Evolutionary conservation across 2,797 vertebrate genomes (phyloP), one percentile per base, ranked within the genome.

Genomic region (Cygnus olor): DNA sequence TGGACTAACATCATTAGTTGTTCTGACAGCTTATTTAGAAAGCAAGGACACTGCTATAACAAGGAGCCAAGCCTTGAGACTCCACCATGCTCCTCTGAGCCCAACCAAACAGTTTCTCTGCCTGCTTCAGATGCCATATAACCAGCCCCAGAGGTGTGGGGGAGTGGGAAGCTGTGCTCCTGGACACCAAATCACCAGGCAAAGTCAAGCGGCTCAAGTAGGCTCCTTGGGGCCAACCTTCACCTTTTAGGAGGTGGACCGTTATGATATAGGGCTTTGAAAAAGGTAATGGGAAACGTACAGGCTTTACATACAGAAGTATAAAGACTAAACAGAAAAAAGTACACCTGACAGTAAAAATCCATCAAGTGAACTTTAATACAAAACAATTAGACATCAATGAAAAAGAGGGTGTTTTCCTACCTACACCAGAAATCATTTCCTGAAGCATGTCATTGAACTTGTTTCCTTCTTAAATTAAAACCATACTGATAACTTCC

Each of bases 21-120:
- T 40, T 77, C 93, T 47, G 32, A 64, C 40, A 90, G 64, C 20
- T 93, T 91, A 85, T 91, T 94, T 71, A 25, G 60, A 88, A 90
- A 88, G 76, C 40, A 65, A 64, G 40, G 40, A 32, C 63, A 44
- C 40, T 15, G 38, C 28, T 44, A 15, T 16, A 77, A 51, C 10
- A 70, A 30, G 9, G 21, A 73, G 44, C 6, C 25, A 14, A 58
- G 57, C 20, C 34, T 72, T 30, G 4, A 80, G 44, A 53, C 24
- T 11, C 38, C 4, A 5, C 40, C 9, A 17, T 9, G 66, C 38
- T 57, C 18, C 36, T 71, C 34, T 16, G 17, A 78, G 30, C 22
- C 49, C 38, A 34, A 65, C 30, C 34, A 22, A 28, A 47, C 2
- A 0, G 40, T 4, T 42, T 19, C n/a, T 27, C 17, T 28, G 30